These are phyloP conservation scores for Atta texana DNA, from an alignment of 1,140 invertebrate species.

Conservation along the genomic window DNA sequence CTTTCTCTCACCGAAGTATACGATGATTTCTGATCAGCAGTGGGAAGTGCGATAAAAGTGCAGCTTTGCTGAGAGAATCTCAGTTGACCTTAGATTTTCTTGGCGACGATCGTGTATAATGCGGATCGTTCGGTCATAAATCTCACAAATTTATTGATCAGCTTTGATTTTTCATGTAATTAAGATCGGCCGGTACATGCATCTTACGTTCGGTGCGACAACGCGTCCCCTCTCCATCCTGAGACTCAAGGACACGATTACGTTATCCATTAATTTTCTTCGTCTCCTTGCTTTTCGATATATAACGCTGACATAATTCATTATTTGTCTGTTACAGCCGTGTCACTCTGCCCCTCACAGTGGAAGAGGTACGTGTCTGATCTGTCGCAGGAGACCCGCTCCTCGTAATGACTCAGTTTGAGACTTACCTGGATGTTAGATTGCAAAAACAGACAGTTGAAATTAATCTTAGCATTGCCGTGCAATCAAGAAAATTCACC, in stretches of 20 bases:
- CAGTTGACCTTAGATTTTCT: too few species aligned
- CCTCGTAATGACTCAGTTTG: slow-evolving; percentile 55
- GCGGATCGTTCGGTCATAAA: background rate
- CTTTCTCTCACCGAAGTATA: background rate
- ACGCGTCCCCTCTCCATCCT: slow-evolving; percentile 1
- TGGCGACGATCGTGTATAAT: background rate
- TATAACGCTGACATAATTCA: slow-evolving; percentile 63
- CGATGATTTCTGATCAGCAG: background rate
- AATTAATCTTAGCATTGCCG: slow-evolving; percentile 9
- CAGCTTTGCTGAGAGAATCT: background rate
- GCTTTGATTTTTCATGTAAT: slow-evolving; percentile 36
- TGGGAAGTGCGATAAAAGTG: background rate
- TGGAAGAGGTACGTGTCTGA: slow-evolving; percentile 89
- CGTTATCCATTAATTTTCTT: slow-evolving; percentile 5
- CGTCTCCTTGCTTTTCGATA: background rate
- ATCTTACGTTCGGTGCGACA: background rate
- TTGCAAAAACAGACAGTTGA: slow-evolving; percentile 51
- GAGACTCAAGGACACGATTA: slow-evolving; percentile 67
- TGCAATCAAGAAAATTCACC: slow-evolving; percentile 71
- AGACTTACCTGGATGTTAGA: slow-evolving; percentile 19
- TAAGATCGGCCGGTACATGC: slow-evolving; percentile 21
- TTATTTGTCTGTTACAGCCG: slow-evolving; percentile 88
- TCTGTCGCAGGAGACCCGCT: slow-evolving; percentile 33
- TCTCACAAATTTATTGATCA: slow-evolving; percentile 27
- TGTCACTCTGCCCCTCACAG: slow-evolving; percentile 91